A percentile compares a stretch with the other conserved stretches of the same genome.
Conservation (phyloP, 1,140 invertebrate genomes). For the Platorchestia sp. region DNA sequence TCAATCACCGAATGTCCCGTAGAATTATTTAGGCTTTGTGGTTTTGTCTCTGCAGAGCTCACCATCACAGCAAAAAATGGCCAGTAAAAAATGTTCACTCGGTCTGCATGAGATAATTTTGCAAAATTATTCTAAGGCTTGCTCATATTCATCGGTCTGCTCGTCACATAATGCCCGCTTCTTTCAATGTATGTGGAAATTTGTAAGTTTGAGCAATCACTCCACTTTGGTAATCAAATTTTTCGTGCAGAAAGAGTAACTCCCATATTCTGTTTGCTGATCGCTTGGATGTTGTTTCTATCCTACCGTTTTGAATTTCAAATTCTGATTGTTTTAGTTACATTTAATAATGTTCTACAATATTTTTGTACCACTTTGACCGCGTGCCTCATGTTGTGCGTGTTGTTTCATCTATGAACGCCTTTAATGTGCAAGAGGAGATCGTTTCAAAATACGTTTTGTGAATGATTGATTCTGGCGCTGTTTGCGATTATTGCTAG, state of each 20-base stretch:
- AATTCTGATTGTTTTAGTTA: background rate
- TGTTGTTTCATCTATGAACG: background rate
- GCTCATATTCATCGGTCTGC: background rate
- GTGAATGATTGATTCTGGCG: background rate
- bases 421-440: background rate
- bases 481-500: background rate
- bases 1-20: background rate
- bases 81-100: background rate
- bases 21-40: background rate
- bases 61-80: background rate
- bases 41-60: background rate
- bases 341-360: background rate
- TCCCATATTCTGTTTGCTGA: background rate
- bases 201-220: background rate
- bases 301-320: background rate
- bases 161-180: background rate
- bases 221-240: too few species aligned
- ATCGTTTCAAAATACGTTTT: background rate
- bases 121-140: background rate
- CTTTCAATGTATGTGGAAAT: background rate
- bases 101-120: background rate
- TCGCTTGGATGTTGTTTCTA: background rate
- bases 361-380: background rate
- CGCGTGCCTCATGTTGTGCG: background rate
- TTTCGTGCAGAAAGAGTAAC: background rate